A percentile compares a stretch with the other conserved stretches of the same genome.
phyloP scores from a whole-genome alignment of 2,113 vertebrate genomes.

The Gracilinanus agilis region DNA sequence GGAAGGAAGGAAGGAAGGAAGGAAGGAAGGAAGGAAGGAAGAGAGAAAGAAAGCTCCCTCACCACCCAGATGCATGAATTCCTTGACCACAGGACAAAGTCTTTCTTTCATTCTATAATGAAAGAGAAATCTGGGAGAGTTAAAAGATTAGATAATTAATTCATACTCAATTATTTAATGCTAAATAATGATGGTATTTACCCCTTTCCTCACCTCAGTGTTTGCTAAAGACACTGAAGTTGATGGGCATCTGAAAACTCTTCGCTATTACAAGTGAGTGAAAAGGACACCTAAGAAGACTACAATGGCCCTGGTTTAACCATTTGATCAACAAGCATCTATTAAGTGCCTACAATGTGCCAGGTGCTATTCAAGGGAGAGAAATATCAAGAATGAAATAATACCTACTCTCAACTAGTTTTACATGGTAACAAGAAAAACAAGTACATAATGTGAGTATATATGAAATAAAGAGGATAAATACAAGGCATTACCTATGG shows the following conservation, averaged over 20 bases:
- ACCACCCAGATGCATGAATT: background rate
- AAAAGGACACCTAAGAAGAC: background rate
- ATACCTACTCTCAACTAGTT: background rate
- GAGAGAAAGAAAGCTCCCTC: no score
- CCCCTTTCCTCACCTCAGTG: background rate
- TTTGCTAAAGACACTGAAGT: background rate
- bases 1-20: no score
- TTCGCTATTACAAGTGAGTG: background rate
- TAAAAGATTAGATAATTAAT: background rate
- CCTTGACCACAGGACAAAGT: background rate
- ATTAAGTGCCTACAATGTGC: background rate
- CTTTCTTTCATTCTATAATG: background rate
- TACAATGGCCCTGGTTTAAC: background rate
- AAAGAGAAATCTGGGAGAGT: background rate
- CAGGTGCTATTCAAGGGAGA: background rate
- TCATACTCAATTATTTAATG: background rate
- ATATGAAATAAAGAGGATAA: background rate
- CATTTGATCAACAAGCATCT: background rate
- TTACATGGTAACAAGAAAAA: background rate
- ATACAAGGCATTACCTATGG: background rate
- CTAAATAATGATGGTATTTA: background rate
- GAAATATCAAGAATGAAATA: background rate
- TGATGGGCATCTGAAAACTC: background rate
- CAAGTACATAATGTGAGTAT: background rate
- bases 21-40: no score